phyloP scores from a whole-genome alignment of 2,797 vertebrate genomes.

The Lacerta viridis region DNA sequence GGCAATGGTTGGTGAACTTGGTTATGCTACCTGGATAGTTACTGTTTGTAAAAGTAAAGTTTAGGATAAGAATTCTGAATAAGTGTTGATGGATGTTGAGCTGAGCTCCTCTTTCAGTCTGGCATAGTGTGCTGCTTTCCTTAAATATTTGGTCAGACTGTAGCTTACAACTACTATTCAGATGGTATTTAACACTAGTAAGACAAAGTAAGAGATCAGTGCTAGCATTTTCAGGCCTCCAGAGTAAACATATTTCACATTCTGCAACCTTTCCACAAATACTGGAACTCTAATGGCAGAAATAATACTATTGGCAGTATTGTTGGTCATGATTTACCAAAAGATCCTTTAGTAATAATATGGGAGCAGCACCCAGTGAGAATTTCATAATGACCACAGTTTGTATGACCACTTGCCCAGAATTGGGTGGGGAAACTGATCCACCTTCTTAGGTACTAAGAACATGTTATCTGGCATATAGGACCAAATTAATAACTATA shows the following conservation, averaged over 20 bases:
- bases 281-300: not conserved
- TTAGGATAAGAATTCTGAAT: not conserved
- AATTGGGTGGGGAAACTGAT: too few relatives aligned
- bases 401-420: not conserved
- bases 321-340: too few relatives aligned
- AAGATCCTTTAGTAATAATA: not conserved
- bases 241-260: not conserved
- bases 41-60: not conserved
- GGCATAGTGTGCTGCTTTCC: not conserved
- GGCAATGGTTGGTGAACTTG: not conserved
- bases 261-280: not conserved
- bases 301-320: not conserved
- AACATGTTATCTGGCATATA: too few relatives aligned
- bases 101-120: not conserved
- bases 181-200: not conserved
- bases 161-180: constrained; percentile 17
- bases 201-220: too few relatives aligned
- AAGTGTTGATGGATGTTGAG: not conserved
- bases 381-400: not conserved
- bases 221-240: not conserved
- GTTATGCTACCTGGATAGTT: not conserved
- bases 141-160: constrained; percentile 1
- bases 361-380: not conserved
- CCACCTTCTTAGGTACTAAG: too few relatives aligned
- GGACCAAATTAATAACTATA: not conserved